Conservation (phyloP, 2,113 vertebrate genomes). For the Excalfactoria chinensis region DNA sequence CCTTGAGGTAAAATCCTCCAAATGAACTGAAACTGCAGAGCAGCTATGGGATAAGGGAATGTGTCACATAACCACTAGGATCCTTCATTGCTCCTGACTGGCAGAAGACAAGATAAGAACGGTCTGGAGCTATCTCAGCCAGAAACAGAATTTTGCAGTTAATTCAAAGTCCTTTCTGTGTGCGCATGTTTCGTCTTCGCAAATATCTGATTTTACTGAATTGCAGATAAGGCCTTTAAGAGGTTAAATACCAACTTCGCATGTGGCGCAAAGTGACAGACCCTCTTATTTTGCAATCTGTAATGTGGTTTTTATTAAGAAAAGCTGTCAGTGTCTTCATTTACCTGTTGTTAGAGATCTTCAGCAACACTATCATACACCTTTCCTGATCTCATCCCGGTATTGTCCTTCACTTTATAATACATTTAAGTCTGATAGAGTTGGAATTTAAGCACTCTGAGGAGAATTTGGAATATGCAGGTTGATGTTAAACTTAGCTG, state of each 20-base stretch:
- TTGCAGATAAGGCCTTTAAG: conserved; percentile 11
- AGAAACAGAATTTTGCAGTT: neutral
- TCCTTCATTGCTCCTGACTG: conserved; percentile 59
- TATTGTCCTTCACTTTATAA: neutral
- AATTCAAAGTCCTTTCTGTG: neutral
- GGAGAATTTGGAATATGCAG: neutral
- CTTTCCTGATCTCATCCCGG: neutral
- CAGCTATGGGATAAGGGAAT: conserved; percentile 58
- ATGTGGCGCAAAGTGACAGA: neutral
- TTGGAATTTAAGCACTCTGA: neutral
- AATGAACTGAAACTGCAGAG: conserved; percentile 60
- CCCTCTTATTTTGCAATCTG: neutral
- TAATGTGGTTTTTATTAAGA: neutral
- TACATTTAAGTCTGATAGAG: neutral
- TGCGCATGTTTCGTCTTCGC: neutral
- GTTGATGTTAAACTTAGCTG: neutral
- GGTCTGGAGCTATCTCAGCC: neutral
- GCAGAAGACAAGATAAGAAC: conserved; percentile 58
- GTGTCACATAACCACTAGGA: conserved; percentile 38
- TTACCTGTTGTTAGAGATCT: neutral
- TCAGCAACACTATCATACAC: neutral
- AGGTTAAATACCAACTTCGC: neutral
- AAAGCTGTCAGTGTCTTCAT: neutral
- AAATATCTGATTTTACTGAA: neutral
- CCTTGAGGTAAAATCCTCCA: conserved; percentile 62